Percentiles rank a stretch among this genome's conserved stretches.
These are phyloP conservation scores for Sympetrum striolatum DNA, from an alignment of 2,888 invertebrate species.

Conservation along the genomic window DNA sequence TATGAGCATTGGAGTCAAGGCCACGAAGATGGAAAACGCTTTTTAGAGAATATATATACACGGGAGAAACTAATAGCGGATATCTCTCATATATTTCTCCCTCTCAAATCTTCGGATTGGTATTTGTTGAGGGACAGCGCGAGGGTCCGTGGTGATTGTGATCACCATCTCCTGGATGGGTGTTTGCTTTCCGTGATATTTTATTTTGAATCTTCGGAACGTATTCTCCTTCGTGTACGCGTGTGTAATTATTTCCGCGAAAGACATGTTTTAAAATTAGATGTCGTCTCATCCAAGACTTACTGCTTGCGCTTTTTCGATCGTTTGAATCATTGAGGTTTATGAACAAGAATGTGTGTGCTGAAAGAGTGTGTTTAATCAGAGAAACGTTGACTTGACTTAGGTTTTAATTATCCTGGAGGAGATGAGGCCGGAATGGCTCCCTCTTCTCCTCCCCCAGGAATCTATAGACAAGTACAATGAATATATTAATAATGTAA, in stretches of 20 bases:
- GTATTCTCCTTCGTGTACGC: background rate
- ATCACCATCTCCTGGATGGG: background rate
- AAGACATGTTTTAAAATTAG: background rate
- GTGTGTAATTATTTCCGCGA: background rate
- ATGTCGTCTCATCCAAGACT: background rate
- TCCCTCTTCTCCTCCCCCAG: too few species aligned
- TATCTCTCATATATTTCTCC: background rate
- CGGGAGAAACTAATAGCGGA: background rate
- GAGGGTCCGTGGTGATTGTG: background rate
- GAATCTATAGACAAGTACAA: too few species aligned
- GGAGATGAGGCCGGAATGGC: too few species aligned
- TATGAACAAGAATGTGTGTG: too few species aligned
- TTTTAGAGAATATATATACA: background rate
- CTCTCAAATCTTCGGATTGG: background rate
- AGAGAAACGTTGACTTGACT: too few species aligned
- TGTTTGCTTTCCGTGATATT: background rate
- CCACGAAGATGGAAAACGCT: background rate
- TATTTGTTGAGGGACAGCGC: background rate
- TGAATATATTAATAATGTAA: too few species aligned
- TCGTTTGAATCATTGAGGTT: too few species aligned
- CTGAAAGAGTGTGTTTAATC: too few species aligned
- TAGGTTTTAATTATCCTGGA: too few species aligned
- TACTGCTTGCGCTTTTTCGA: too few species aligned
- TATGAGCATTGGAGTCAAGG: constrained; percentile 11
- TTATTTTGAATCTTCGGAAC: background rate